Evolutionary conservation across 2,113 vertebrate species (phyloP).

Genomic region (Myxocyprinus asiaticus): DNA sequence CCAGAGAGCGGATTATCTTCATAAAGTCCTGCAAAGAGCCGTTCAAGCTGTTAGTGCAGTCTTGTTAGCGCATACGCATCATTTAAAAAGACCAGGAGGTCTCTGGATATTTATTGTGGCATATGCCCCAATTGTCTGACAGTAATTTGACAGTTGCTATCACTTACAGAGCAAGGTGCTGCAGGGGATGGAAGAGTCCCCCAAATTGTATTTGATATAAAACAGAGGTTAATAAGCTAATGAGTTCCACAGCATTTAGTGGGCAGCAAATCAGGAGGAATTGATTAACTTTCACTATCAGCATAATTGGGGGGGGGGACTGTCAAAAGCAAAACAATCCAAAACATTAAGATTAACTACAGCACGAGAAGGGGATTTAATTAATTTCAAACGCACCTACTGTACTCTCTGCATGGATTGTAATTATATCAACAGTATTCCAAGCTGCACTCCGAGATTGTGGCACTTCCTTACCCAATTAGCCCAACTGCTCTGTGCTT

Average conservation of each 20-base stretch:
- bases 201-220: constrained; percentile 55
- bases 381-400: constrained; percentile 76
- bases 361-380: constrained; percentile 68
- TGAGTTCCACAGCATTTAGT: constrained; percentile 63
- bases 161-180: constrained; percentile 42
- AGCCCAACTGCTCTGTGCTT: constrained; percentile 74
- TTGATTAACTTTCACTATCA: constrained; percentile 75
- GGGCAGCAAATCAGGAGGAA: constrained; percentile 62
- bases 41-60: constrained; percentile 28
- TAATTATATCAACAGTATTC: constrained; percentile 80
- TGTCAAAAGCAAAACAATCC: constrained; percentile 57
- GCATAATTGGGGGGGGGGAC: constrained; percentile 39
- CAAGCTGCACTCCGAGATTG: constrained; percentile 70
- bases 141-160: constrained; percentile 55
- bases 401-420: constrained; percentile 70
- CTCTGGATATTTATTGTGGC: constrained; percentile 40
- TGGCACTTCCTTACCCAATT: constrained; percentile 73
- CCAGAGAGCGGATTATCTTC: constrained; percentile 81
- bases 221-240: constrained; percentile 60
- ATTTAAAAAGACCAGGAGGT: constrained; percentile 40
- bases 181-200: constrained; percentile 39
- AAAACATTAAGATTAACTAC: constrained; percentile 60
- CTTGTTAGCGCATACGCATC: constrained; percentile 30
- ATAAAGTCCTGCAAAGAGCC: constrained; percentile 79
- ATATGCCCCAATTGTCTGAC: constrained; percentile 38